Base-by-base conservation (phyloP, 2,113 vertebrate species). In the Rhea americana region DNA sequence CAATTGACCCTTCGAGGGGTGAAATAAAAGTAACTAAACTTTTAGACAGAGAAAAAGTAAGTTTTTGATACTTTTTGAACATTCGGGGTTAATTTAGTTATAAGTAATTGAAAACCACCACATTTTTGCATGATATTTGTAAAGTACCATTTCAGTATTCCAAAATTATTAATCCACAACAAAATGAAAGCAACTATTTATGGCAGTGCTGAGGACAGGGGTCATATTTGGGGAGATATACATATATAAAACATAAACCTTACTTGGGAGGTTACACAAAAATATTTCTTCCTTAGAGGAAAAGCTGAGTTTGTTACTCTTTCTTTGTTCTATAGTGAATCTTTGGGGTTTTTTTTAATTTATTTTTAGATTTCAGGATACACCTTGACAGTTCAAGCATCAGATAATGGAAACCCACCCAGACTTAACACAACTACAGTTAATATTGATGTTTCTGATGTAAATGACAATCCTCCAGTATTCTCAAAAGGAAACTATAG, bases 391-490 rank as follows among this genome's bases (percentile, higher is more conserved):
- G 96, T 99, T 88, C 97, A 98, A 83, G 99, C 99, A 37, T 97
- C 98, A 24, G 99, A 99, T 95, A 99, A 98, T 8, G 99, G 99
- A 71, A 96, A 63, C 39, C 98, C 98, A 2, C 95, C 98, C 61
- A 97, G 97, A 79, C 96, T 96, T 94, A 98, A 98, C 97, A 99
- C 96, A 2, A 97, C 98, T 59, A 97, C 98, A 5, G 98, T 99
- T 95, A 99, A 99, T 97, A 98, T 99, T 11, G 99, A 99, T 90
- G 99, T 99, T 93, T 99, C 99, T 2, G 99, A 99, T 59, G 98
- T 99, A 94, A 99, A 99, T 15, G 99, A 99, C 97, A 99, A 99
- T 66, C 98, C 99, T 5, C 99, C 99, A 0, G 75, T 98, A 61
- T 99, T 99, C 98, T 99, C 99, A 85, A 98, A 98, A 95, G 98